phyloP scores from a whole-genome alignment of 2,797 vertebrate species.

The Todus mexicanus region DNA sequence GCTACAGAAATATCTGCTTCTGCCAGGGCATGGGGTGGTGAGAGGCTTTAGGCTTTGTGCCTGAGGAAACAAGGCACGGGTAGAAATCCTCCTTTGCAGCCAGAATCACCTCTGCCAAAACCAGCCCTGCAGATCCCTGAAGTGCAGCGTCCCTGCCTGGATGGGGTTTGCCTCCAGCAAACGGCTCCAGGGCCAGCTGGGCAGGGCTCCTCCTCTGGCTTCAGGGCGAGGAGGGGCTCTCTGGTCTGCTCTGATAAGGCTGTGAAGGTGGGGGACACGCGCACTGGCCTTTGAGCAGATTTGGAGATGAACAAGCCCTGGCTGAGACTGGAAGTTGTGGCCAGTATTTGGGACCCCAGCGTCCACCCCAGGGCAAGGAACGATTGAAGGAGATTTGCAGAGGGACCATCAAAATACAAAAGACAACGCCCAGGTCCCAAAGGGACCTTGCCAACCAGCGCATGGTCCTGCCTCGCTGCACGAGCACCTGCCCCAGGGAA shows the following conservation, averaged over 20 bases:
- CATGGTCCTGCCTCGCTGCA: background rate
- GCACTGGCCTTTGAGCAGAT: fast-evolving
- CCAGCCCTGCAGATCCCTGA: background rate
- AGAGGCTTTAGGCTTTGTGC: background rate
- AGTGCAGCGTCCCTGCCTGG: background rate
- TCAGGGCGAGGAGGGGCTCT: background rate
- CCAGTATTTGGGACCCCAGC: background rate
- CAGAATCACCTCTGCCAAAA: background rate
- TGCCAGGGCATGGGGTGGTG: background rate
- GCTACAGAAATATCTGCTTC: background rate
- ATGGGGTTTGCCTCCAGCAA: background rate
- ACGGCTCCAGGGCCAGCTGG: fast-evolving
- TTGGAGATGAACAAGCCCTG: background rate
- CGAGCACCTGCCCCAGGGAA: fast-evolving
- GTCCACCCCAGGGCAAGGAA: background rate
- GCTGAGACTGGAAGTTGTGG: background rate
- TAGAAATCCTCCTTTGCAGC: background rate
- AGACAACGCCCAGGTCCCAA: fast-evolving
- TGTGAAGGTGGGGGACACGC: background rate
- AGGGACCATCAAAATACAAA: background rate
- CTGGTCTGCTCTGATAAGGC: no score
- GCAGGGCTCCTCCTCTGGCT: background rate
- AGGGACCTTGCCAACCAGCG: fast-evolving
- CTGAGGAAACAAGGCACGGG: background rate
- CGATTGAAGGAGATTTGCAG: fast-evolving